Conservation (phyloP, 2,797 vertebrate species). For the Malacoctenus gilli region DNA sequence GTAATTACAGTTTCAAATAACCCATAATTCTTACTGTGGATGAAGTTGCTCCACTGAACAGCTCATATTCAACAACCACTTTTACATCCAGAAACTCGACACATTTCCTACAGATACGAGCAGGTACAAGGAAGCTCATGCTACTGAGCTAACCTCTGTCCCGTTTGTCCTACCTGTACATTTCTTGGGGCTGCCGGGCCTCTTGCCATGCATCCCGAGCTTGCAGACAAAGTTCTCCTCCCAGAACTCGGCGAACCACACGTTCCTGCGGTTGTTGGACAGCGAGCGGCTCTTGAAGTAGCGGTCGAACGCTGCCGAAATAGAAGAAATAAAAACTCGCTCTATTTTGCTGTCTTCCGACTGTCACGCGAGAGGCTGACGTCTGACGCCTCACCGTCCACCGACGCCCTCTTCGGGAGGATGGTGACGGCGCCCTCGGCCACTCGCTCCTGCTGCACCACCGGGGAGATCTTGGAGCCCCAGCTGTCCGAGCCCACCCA, state of each 20-base stretch:
- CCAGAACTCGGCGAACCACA: conserved; percentile 99
- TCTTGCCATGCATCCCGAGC: conserved; percentile 94
- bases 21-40: too few relatives aligned
- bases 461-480: conserved; percentile 95
- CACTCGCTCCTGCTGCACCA: conserved; percentile 92
- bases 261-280: conserved; percentile 95
- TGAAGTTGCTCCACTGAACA: too few relatives aligned
- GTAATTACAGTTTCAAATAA: too few relatives aligned
- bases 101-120: too few relatives aligned
- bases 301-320: conserved; percentile 88
- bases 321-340: too few relatives aligned
- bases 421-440: conserved; percentile 96
- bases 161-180: conserved; percentile 88
- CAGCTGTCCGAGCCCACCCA: conserved; percentile 99
- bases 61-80: too few relatives aligned
- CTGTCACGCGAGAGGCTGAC: neutral
- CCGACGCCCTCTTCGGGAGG: conserved; percentile 93
- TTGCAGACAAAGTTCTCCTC: conserved; percentile 97
- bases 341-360: too few relatives aligned
- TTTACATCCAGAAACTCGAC: too few relatives aligned
- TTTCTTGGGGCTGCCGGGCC: conserved; percentile 92
- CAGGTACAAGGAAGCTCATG: too few relatives aligned
- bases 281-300: conserved; percentile 96
- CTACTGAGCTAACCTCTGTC: too few relatives aligned
- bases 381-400: conserved; percentile 84